Conservation (phyloP, 2,797 vertebrate genomes). For the Myripristis murdjan region DNA sequence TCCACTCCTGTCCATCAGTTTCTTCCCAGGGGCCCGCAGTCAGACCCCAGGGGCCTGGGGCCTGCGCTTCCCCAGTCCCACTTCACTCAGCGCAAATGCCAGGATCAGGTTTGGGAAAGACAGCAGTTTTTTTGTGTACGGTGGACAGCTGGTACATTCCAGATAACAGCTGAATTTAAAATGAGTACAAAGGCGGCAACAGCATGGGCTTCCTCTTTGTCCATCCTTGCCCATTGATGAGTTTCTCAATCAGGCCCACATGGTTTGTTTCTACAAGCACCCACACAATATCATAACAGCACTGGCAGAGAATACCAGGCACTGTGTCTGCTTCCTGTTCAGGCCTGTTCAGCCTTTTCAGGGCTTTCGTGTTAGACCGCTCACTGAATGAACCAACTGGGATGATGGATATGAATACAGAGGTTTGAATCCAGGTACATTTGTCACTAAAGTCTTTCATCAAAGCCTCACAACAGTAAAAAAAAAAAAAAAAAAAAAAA, state of each 20-base stretch:
- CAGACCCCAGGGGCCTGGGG: conserved; percentile 69
- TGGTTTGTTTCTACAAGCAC: conserved; percentile 77
- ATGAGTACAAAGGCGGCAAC: conserved; percentile 76
- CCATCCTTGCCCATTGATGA: conserved; percentile 76
- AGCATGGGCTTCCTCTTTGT: conserved; percentile 75
- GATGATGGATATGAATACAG: conserved; percentile 61
- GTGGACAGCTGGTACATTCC: conserved; percentile 88
- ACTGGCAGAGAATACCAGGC: conserved; percentile 57
- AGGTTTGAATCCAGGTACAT: conserved; percentile 54
- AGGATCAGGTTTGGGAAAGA: conserved; percentile 85
- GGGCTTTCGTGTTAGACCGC: conserved; percentile 60
- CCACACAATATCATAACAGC: conserved; percentile 73
- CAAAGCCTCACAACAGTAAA: conserved; percentile 1
- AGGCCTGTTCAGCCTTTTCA: conserved; percentile 68
- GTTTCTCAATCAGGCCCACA: conserved; percentile 79
- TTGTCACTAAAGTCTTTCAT: conserved; percentile 55
- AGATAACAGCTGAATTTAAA: conserved; percentile 88
- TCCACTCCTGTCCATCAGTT: conserved; percentile 79
- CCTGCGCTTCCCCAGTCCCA: conserved; percentile 62
- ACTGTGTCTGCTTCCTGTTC: conserved; percentile 62
- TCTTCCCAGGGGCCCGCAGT: conserved; percentile 74
- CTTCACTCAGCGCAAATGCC: conserved; percentile 75
- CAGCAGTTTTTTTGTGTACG: conserved; percentile 83
- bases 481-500: no score
- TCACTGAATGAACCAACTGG: conserved; percentile 58